Base-by-base conservation (phyloP, 2,888 invertebrate species). In the Hemistola chrysoprasaria region DNA sequence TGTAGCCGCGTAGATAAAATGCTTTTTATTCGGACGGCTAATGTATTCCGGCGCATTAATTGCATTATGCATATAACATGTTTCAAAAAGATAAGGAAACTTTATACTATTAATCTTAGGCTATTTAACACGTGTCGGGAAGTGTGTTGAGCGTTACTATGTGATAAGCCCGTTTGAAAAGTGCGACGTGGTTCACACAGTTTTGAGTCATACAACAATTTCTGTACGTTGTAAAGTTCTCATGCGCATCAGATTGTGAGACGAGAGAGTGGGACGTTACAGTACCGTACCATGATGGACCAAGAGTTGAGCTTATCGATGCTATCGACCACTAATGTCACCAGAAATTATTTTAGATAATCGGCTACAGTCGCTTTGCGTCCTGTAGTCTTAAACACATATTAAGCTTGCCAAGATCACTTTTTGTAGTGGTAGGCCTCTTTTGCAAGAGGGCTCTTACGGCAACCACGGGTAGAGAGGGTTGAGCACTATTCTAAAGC, bases 181-280 rank as follows among this genome's bases (percentile, higher is more conserved):
- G 25, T 28, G 26, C 32, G 25, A 39, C 49, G 46, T 49, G 58
- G 67, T 74, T 77, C 71, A 74, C 71, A 76, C 69, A 64, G 57
- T 59, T 64, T 64, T 72, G 69, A 76, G 71, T 72, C 71, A 71
- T 66, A 67, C 59, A 55, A 61, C 71, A 65, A 66, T 70, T 72
- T 72, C 65, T 61, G 62, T 58, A 52, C 57, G 62, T 53, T 67
- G 58, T 71, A 72, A 60, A 73, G 77, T 83, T 83, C 84, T 81
- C 83, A 83, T 78, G 79, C 77, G 70, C 62, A 78, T 80, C 77
- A 72, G 78, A 81, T 84, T 72, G 71, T 77, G 68, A 56, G 39
- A 39, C 60, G 60, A 65, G 68, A 74, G 69, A 74, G 78, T 73
- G 73, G 74, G 74, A 57, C 42, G 72, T 63, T 57, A 55, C 37